Percentiles rank a stretch among this genome's conserved stretches.
These are phyloP conservation scores for Parauchenoglanis punctatus DNA, from an alignment of 2,797 vertebrate genomes.

Conservation along the genomic window DNA sequence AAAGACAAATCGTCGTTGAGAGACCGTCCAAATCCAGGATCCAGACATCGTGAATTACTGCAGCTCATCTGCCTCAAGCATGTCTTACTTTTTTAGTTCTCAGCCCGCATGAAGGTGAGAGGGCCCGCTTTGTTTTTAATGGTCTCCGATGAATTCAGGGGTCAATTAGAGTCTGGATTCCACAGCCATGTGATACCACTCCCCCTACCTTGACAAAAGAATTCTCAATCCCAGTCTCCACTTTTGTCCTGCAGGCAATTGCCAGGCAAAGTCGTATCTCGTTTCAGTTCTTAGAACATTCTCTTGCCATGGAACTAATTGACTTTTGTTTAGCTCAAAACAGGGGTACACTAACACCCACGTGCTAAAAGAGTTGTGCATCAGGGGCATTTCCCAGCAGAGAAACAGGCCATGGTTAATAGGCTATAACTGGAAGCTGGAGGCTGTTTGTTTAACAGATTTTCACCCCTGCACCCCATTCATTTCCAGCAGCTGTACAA, in stretches of 20 bases:
- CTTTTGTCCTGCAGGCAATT: slow-evolving; percentile 48
- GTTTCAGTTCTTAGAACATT: slow-evolving; percentile 39
- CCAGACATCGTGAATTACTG: slow-evolving; percentile 14
- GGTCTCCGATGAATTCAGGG: slow-evolving; percentile 51
- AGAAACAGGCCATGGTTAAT: slow-evolving; percentile 50
- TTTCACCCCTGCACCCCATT: slow-evolving; percentile 48
- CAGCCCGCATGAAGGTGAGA: slow-evolving; percentile 42
- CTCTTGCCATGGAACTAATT: slow-evolving; percentile 54
- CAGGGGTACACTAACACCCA: slow-evolving; percentile 46
- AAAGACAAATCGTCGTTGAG: slow-evolving; percentile 41
- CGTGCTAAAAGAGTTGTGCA: slow-evolving; percentile 54
- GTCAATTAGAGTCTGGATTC: slow-evolving; percentile 58
- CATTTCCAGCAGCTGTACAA: slow-evolving; percentile 52
- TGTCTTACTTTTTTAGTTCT: slow-evolving; percentile 30
- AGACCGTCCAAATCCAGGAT: slow-evolving; percentile 32
- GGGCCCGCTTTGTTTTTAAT: slow-evolving; percentile 57
- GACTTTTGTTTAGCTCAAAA: slow-evolving; percentile 50
- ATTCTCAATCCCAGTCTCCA: slow-evolving; percentile 45
- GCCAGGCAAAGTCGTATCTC: slow-evolving; percentile 43
- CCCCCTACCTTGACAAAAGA: slow-evolving; percentile 59
- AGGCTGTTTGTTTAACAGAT: slow-evolving; percentile 58
- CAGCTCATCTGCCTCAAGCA: slow-evolving; percentile 37
- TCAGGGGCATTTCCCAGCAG: slow-evolving; percentile 45
- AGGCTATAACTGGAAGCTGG: slow-evolving; percentile 34
- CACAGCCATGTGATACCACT: slow-evolving; percentile 58